Evolutionary conservation across 2,888 invertebrate species (phyloP).

Genomic region (Achlya flavicornis): DNA sequence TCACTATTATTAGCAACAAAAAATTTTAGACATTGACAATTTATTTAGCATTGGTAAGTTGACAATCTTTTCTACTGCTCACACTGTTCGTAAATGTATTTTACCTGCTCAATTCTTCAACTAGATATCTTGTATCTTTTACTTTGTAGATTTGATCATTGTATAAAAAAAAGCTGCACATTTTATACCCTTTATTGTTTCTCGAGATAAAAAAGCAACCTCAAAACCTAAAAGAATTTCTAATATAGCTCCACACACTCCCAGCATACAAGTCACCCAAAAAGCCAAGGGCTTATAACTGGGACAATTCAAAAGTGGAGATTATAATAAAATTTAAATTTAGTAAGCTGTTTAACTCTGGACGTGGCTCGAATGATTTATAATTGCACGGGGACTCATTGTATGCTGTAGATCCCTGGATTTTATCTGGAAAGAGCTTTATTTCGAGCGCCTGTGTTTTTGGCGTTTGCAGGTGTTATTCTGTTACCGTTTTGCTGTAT

Average conservation of each 20-base stretch:
- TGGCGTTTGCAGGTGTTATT: constrained; percentile 15
- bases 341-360: constrained; percentile 53
- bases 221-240: constrained; percentile 6
- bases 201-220: background rate
- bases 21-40: no score
- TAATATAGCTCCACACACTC: constrained; percentile 12
- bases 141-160: no score
- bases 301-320: constrained; percentile 40
- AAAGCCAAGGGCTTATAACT: constrained; percentile 43
- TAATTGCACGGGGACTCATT: constrained; percentile 42
- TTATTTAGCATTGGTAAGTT: no score
- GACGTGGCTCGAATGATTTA: constrained; percentile 57
- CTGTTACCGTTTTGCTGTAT: background rate
- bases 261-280: constrained; percentile 37
- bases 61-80: no score
- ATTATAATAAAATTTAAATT: constrained; percentile 63
- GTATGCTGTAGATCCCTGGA: constrained; percentile 24
- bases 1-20: no score
- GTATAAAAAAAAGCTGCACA: background rate
- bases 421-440: constrained; percentile 24
- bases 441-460: constrained; percentile 29
- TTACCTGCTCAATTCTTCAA: no score
- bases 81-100: no score
- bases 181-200: background rate
- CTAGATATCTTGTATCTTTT: no score